These are phyloP conservation scores for Brachymystax lenok DNA, from an alignment of 2,797 vertebrate genomes.

Conservation along the genomic window DNA sequence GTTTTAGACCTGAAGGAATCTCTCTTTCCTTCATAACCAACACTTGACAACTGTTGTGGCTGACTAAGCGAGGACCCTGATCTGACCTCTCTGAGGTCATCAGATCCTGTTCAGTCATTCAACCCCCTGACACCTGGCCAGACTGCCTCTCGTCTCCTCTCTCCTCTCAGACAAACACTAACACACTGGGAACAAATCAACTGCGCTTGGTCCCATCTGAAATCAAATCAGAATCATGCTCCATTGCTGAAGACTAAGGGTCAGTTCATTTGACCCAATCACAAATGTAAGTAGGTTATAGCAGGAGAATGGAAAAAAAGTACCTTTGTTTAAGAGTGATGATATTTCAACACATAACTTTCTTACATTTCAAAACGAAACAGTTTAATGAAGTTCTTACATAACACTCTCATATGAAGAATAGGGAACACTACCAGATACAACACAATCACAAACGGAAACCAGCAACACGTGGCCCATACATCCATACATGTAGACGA, in stretches of 20 bases:
- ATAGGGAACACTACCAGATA: too few species aligned
- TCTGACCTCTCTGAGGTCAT: slow-evolving; percentile 10
- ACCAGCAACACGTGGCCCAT: too few species aligned
- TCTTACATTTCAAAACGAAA: not conserved
- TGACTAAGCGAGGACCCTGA: slow-evolving; percentile 8
- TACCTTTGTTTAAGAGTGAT: not conserved
- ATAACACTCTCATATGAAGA: too few species aligned
- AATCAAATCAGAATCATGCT: not conserved
- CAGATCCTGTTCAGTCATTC: slow-evolving; percentile 37
- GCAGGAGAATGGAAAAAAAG: not conserved
- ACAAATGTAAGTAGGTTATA: not conserved
- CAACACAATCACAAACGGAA: too few species aligned
- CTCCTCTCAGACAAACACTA: slow-evolving; percentile 47
- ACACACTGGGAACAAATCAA: slow-evolving; percentile 10
- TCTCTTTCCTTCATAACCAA: not conserved
- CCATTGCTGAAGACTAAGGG: not conserved
- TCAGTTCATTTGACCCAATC: not conserved
- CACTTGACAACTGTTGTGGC: not conserved
- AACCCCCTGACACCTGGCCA: slow-evolving; percentile 47
- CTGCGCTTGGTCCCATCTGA: not conserved
- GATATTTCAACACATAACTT: not conserved
- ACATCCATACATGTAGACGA: too few species aligned
- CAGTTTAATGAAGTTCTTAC: too few species aligned
- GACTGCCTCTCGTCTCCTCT: slow-evolving; percentile 40
- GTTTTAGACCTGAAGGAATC: not conserved